Conservation (phyloP, 2,888 invertebrate species). For the Microplitis deprimator region DNA sequence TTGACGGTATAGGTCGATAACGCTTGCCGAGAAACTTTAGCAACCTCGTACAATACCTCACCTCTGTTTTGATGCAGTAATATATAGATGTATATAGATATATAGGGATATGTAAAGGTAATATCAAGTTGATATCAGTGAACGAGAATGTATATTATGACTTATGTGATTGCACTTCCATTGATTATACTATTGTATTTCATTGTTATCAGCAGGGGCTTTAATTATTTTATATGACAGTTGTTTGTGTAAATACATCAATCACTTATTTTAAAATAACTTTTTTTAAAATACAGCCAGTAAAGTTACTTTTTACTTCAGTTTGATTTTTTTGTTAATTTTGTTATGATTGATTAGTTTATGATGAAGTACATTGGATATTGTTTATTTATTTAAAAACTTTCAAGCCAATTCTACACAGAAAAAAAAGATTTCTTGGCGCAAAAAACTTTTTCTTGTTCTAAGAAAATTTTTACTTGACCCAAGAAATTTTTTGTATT, state of each 20-base stretch:
- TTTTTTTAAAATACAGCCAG: neutral
- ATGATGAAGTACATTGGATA: neutral
- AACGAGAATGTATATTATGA: neutral
- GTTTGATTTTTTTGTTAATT: neutral
- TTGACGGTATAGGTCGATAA: conserved; percentile 53
- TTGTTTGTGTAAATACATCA: neutral
- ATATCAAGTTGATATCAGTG: conserved; percentile 39
- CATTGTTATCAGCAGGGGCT: neutral
- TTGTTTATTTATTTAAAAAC: neutral
- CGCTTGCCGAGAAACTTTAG: conserved; percentile 14
- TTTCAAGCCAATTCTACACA: conserved; percentile 8
- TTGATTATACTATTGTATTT: neutral
- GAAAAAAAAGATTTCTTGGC: too few species aligned
- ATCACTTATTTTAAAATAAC: neutral
- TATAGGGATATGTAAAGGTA: conserved; percentile 37
- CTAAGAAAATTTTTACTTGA: too few species aligned
- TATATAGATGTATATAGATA: conserved; percentile 47
- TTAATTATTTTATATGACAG: neutral
- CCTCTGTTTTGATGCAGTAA: conserved; percentile 43
- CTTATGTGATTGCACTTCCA: neutral
- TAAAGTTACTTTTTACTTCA: neutral
- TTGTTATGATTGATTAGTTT: neutral
- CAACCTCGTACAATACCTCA: conserved; percentile 36
- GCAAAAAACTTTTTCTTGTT: too few species aligned
- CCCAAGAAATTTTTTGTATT: too few species aligned